Base-by-base conservation (phyloP, 2,888 invertebrate genomes). In the Mactromeris polynyma region DNA sequence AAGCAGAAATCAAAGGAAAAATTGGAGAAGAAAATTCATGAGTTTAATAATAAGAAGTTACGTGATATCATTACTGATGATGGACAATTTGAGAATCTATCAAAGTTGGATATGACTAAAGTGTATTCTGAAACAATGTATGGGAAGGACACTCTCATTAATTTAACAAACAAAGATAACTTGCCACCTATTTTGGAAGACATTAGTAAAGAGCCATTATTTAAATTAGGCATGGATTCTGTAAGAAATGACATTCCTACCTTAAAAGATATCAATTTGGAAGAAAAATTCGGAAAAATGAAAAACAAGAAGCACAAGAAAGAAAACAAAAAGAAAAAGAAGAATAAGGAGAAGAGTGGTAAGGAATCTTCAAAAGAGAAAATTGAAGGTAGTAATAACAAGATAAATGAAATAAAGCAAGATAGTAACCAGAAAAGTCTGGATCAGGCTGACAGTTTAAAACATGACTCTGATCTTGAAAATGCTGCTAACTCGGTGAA, bases 281-380 rank as follows among this genome's bases (percentile, higher is more conserved):
- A 88, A 79, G 85, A 84, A 26, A 89, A 89, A 42, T 84, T 51
- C 40, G 83, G 83, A 11, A 93, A 92, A 82, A 80, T 85, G 40
- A 88, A 87, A 58, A 92, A 88, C 36, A 90, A 88, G 79, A 93
- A 92, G 85, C 90, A 90, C 54, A 93, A 93, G 81, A 91, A 93
- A 46, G 88, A 91, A 69, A 92, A 91, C 58, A 91, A 92, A 40
- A 91, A 92, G 81, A 89, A 89, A 21, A 89, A 91, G 54, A 92
- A 93, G 81, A 90, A 51, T 81, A 93, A 85, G 90, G 93, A 87
- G 58, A 90, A 64, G 91, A 89, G 79, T 83, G 88, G 77, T 73
- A 92, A 91, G 85, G 85, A 87, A 17, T 82, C 78, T 17, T 64
- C 86, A 26, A 79, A 88, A 21, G 90, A 89, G 38, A 89, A 79